Conservation (phyloP, 2,888 invertebrate genomes). For the Melipona bicolor region DNA sequence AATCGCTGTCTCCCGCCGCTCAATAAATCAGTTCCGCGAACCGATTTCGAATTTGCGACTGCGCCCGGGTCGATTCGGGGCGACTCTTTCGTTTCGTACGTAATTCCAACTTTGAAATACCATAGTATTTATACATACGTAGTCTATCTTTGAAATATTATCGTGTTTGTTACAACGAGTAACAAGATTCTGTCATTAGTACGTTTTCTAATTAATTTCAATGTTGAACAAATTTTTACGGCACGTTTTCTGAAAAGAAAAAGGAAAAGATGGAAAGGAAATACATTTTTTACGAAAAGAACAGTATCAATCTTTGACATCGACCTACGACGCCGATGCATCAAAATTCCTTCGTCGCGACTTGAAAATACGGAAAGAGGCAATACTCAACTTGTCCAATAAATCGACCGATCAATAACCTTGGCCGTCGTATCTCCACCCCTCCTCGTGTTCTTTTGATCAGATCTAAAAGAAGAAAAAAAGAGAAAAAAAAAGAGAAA, state of each 20-base stretch:
- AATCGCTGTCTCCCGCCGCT: slow-evolving; percentile 58
- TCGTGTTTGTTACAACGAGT: background rate
- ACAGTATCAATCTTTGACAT: background rate
- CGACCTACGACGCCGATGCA: background rate
- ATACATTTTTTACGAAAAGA: background rate
- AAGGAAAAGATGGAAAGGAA: background rate
- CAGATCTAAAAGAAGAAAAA: slow-evolving; percentile 12
- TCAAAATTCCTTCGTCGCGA: background rate
- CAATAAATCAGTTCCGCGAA: slow-evolving; percentile 67
- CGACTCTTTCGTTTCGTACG: slow-evolving; percentile 52
- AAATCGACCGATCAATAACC: slow-evolving; percentile 47
- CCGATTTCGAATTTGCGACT: slow-evolving; percentile 42
- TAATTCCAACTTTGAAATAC: background rate
- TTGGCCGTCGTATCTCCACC: slow-evolving; percentile 30
- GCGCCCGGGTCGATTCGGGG: slow-evolving; percentile 49
- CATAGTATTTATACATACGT: no score
- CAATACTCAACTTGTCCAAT: slow-evolving; percentile 27
- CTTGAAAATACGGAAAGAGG: slow-evolving; percentile 9
- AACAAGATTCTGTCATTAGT: background rate
- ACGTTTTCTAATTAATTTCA: background rate
- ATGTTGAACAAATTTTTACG: background rate
- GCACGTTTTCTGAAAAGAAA: no score
- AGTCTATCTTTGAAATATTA: background rate
- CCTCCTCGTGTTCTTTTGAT: slow-evolving; percentile 43
- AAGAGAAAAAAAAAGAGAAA: background rate